Percentiles rank a stretch among this genome's conserved stretches.
Conservation (phyloP, 1,140 invertebrate species). For the Aphaenogaster floridana region DNA sequence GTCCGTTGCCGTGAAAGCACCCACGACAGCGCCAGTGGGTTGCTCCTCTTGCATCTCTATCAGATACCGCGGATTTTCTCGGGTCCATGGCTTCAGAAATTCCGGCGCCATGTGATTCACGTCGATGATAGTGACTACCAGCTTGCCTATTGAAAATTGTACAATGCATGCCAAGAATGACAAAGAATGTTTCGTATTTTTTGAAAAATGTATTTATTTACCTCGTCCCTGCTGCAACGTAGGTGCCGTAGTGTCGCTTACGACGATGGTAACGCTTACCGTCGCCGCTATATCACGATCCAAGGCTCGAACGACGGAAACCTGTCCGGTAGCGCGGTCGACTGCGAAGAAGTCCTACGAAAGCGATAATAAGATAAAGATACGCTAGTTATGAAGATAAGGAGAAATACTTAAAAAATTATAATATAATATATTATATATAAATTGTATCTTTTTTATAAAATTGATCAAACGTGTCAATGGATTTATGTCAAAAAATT, state of each 20-base stretch:
- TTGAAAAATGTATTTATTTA: conserved; percentile 74
- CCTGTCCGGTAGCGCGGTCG: conserved; percentile 90
- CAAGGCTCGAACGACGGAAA: conserved; percentile 90
- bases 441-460: background rate
- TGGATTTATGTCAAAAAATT: background rate
- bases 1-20: conserved; percentile 93
- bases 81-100: conserved; percentile 92
- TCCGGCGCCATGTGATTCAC: conserved; percentile 90
- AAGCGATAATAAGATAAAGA: conserved; percentile 49
- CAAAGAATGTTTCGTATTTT: conserved; percentile 18
- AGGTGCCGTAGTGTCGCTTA: conserved; percentile 93
- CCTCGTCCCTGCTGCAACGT: conserved; percentile 93
- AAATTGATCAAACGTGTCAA: background rate
- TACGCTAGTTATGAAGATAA: background rate
- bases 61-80: conserved; percentile 90
- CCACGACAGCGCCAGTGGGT: conserved; percentile 92
- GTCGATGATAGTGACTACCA: conserved; percentile 95
- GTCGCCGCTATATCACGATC: conserved; percentile 91
- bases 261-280: conserved; percentile 92
- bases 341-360: conserved; percentile 92
- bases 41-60: conserved; percentile 94
- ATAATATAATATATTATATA: background rate
- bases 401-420: background rate
- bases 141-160: conserved; percentile 87
- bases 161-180: background rate